Evolutionary conservation across 1,140 invertebrate genomes (phyloP).

Genomic region (Cotesia glomerata): DNA sequence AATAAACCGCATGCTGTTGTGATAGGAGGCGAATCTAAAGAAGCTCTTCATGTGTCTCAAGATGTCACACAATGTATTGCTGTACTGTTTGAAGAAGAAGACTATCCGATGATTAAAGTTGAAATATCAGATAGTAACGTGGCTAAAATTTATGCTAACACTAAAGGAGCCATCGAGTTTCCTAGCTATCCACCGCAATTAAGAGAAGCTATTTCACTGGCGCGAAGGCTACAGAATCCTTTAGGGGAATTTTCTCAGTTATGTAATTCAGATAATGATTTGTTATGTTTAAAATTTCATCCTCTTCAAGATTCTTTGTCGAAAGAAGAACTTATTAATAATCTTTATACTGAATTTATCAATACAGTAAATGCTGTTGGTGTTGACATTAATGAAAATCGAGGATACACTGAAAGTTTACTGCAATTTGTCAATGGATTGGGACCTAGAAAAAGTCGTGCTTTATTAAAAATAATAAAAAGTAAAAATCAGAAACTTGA

Average conservation of each 20-base stretch:
- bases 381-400: conserved; percentile 95
- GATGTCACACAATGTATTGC: conserved; percentile 83
- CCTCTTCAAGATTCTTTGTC: conserved; percentile 77
- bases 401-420: conserved; percentile 86
- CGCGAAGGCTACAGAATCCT: conserved; percentile 92
- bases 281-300: conserved; percentile 89
- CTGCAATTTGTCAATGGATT: conserved; percentile 98
- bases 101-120: conserved; percentile 86
- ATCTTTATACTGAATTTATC: conserved; percentile 84
- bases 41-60: conserved; percentile 82
- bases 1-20: conserved; percentile 95
- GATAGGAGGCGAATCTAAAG: conserved; percentile 88
- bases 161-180: conserved; percentile 87
- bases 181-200: conserved; percentile 88
- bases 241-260: conserved; percentile 95
- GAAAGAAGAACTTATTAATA: conserved; percentile 72
- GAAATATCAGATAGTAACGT: conserved; percentile 94
- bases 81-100: conserved; percentile 81
- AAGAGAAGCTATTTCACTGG: conserved; percentile 91
- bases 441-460: conserved; percentile 92
- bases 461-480: conserved; percentile 89
- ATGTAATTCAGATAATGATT: conserved; percentile 94
- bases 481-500: conserved; percentile 92
- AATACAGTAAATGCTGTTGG: conserved; percentile 96
- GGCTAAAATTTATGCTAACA: conserved; percentile 88